Evolutionary conservation across 2,888 invertebrate species (phyloP), one percentile per base, ranked within the genome.

Genomic region (Hirtodrosophila duncani): DNA sequence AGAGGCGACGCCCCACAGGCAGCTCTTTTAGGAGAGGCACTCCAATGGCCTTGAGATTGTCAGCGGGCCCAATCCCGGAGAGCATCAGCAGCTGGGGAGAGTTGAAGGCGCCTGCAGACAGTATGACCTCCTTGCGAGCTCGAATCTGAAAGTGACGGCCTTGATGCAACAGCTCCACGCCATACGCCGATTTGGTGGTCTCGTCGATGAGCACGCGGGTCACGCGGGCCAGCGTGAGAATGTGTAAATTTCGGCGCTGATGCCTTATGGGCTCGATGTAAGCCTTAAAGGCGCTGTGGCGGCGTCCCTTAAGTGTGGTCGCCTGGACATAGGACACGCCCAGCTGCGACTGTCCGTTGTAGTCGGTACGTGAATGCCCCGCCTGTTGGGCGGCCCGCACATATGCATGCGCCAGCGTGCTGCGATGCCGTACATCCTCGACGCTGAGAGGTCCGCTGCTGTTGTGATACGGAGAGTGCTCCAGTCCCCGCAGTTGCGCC

Each of bases 11-110:
- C 0, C 93, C 94, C 1, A 94, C 92, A 0, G 92, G 92, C 9
- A 93, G 86, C 63, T 92, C 89, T 59, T 90, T 86, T 2, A 92
- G 69, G 0, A 92, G 84, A 0, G 91, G 90, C 49, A 93, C 89
- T 0, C 88, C 89, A 2, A 89, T 83, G 2, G 88, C 85, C 10
- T 85, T 78, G 1, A 92, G 84, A 68, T 92, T 88, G 30, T 89
- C 81, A 50, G 75, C 86, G 0, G 90, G 90, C 1, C 91, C 91
- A 8, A 91, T 81, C 0, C 96, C 96, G 3, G 95, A 95, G 3
- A 98, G 85, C 94, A 97, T 94, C 6, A 98, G 88, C 2, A 98
- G 84, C 84, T 98, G 97, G 0, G 97, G 96, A 0, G 95, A 93
- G 74, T 94, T 94, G 60, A 98, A 92, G 1, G 96, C 90, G 0